phyloP scores from a whole-genome alignment of 2,888 invertebrate genomes.

The Homarus gammarus region DNA sequence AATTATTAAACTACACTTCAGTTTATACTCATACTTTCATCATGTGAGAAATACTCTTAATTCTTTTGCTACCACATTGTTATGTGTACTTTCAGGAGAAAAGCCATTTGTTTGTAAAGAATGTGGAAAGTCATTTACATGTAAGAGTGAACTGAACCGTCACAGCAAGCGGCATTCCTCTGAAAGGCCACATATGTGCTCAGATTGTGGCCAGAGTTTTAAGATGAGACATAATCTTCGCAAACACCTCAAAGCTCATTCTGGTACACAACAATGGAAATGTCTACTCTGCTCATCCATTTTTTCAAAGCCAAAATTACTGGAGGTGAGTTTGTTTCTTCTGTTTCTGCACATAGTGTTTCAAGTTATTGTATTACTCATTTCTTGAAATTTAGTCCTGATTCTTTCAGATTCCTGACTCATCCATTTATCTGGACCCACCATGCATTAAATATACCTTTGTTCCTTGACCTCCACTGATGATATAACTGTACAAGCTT shows the following conservation, averaged over 20 bases:
- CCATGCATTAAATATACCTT: too few species aligned
- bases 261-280: constrained; percentile 65
- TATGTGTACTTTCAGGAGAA: constrained; percentile 44
- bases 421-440: too few species aligned
- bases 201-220: constrained; percentile 62
- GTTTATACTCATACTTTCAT: too few species aligned
- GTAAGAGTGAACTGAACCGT: constrained; percentile 71
- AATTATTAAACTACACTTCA: too few species aligned
- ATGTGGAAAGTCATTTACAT: constrained; percentile 65
- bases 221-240: constrained; percentile 66
- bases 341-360: too few species aligned
- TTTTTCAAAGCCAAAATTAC: constrained; percentile 60
- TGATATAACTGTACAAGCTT: too few species aligned
- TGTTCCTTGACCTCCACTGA: too few species aligned
- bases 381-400: too few species aligned
- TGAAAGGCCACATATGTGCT: constrained; percentile 55
- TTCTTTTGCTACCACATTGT: too few species aligned
- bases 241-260: constrained; percentile 57
- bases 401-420: too few species aligned
- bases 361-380: too few species aligned
- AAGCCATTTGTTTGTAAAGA: constrained; percentile 61
- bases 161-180: constrained; percentile 67
- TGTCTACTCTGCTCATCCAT: constrained; percentile 62
- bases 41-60: too few species aligned
- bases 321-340: constrained; percentile 63